Base-by-base conservation (phyloP, 2,888 invertebrate species). In the Erynnis tages region DNA sequence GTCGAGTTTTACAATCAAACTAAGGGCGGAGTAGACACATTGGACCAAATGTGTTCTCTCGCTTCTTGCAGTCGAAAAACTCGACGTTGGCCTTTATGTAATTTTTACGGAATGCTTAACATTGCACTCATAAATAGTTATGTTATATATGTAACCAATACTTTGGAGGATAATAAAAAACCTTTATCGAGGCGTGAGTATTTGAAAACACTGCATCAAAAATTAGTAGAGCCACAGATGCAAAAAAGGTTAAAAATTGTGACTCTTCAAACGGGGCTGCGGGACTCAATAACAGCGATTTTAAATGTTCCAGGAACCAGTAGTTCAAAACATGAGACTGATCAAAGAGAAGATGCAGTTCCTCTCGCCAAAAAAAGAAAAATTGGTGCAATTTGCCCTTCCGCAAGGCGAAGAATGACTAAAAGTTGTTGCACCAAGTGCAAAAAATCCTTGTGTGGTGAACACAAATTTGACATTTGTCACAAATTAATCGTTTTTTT, bases 31-130 rank as follows among this genome's bases (percentile, higher is more conserved):
- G 50, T 56, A 0, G 57, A 57, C 32, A 54, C 56, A 0, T 46
- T 58, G 2, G 58, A 58, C 21, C 58, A 62, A 25, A 61, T 61
- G 57, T 57, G 64, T 38, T 57, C 56, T 6, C 52, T 47, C 10
- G 58, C 59, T 21, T 16, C 17, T 16, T 10, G 19, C 7, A 30
- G 53, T 16, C 19, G 55, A 30, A 55, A 55, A 35, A 59, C 55
- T 17, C 43, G 46, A 5, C 44, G 57, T 41, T 55, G 54, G 52
- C 53, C 44, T 0, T 5, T 54, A 17, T 47, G 49, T 7, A 10
- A 47, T 8, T 53, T 53, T 25, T 49, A 56, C 38, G 43, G 52
- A 10, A 56, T 53, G 32, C 47, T 56, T 8, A 58, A 54, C 29
- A 47, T 45, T 13, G 40, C 17, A 16, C 4, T 21, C 7, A 45